Evolutionary conservation across 2,113 vertebrate species (phyloP), one percentile per base, ranked within the genome.

Genomic region (Cinclus cinclus): DNA sequence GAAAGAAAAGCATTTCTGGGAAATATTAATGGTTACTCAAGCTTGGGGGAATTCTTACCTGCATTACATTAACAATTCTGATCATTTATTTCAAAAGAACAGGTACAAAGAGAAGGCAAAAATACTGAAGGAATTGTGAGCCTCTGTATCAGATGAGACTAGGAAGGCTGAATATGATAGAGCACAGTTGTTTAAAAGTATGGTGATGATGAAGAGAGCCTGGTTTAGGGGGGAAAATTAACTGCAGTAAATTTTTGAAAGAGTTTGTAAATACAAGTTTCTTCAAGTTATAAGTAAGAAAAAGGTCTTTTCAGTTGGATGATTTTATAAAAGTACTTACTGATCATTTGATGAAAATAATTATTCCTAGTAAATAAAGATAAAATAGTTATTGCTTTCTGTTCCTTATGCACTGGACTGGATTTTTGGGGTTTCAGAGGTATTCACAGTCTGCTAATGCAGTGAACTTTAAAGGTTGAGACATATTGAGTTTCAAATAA

Each of bases 21-120:
- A 65, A 56, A 37, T 75, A 56, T 0, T 27, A 25, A 24, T 19
- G 10, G 5, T 59, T 82, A 19, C 0, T 22, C 3, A 65, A 44
- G 9, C 0, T 1, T 49, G 79, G 41, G 75, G 27, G 10, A 30
- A 3, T 59, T 67, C 41, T 44, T 60, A 50, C 53, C 7, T 62
- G 14, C 0, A 0, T 44, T 81, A 11, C 17, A 28, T 14, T 47
- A 23, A 23, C 7, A 15, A 8, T 65, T 69, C 52, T 33, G 21
- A 21, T 56, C 0, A 11, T n/a, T 47, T 65, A 42, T 69, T 74
- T 93, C 30, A 59, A 46, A 71, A 53, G 10, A 88, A 55, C 7
- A 6, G 35, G 4, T 67, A 12, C 11, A 44, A 89, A 81, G 20
- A 47, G 20, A 19, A 56, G 28, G n/a, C 3, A 47, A 68, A 78